A percentile compares a stretch with the other conserved stretches of the same genome.
phyloP scores from a whole-genome alignment of 2,797 vertebrate species.

The Chrosomus eos region DNA sequence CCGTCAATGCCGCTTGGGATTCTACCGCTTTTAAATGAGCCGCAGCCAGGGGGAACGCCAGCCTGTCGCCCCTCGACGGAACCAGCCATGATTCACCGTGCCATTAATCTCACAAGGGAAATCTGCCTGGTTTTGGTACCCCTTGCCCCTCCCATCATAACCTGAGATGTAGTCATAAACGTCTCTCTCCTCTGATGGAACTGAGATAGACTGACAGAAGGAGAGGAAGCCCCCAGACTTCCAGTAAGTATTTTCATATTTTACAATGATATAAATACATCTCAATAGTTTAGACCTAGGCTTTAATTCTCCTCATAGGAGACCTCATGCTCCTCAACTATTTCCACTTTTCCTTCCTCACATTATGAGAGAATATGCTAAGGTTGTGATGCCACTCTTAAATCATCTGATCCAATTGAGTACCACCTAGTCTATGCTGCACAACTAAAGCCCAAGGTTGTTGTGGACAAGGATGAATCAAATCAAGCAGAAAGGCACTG shows the following conservation, averaged over 20 bases:
- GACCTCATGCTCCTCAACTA: not conserved
- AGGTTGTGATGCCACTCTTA: constrained; percentile 11
- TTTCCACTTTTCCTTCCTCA: not conserved
- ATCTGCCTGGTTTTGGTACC: constrained; percentile 65
- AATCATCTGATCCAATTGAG: constrained; percentile 6
- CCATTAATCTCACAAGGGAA: constrained; percentile 73
- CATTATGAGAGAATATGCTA: constrained; percentile 15
- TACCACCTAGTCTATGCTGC: not conserved
- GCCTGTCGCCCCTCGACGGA: constrained; percentile 67
- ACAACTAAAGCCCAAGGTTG: constrained; percentile 37
- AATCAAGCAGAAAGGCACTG: constrained; percentile 33
- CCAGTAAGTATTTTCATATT: constrained; percentile 10
- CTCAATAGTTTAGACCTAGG: not conserved
- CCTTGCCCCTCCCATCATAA: constrained; percentile 52
- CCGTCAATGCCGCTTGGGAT: constrained; percentile 62
- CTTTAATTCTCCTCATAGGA: not conserved
- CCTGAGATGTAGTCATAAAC: constrained; percentile 69
- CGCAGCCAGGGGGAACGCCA: constrained; percentile 64
- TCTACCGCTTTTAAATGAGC: constrained; percentile 74
- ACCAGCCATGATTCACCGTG: constrained; percentile 69
- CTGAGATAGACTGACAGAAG: constrained; percentile 36
- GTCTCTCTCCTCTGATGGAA: constrained; percentile 35
- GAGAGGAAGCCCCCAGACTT: not conserved
- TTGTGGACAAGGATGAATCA: constrained; percentile 27
- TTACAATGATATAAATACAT: not conserved